Base-by-base conservation (phyloP, 2,797 vertebrate genomes). In the Myripristis jacobus region DNA sequence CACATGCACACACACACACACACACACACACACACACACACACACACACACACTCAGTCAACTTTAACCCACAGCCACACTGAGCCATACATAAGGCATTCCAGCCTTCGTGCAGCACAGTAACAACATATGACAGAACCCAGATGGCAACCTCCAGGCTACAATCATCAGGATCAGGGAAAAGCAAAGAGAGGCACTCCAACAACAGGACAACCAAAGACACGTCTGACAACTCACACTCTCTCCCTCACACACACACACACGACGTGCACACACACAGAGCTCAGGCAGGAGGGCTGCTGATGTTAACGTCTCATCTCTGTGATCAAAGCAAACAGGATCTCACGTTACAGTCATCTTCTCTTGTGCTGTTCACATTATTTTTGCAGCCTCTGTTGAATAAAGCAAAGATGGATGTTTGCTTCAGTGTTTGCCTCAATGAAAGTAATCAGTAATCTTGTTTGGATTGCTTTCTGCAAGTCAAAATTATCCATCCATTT, bases 81-180 rank as follows among this genome's bases (percentile, higher is more conserved):
- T 81, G 43, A 53, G 44, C 71, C 18, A 27, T 51, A 77, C 74
- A 81, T 69, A 77, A 64, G 70, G 80, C 73, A 82, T 83, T 59
- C 55, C 70, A 64, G 70, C 59, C 70, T 74, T 77, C 54, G 81
- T 63, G 4, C 74, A 71, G 76, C 52, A 54, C 79, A 72, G 80
- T 89, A 82, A 92, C 68, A 80, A 80, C 83, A 88, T 79, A 79
- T 89, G 88, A 91, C 88, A 91, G 88, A 85, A 79, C 75, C 77
- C 89, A 92, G 91, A 90, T 92, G 91, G 89, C 80, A 43, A 72
- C 88, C 91, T 89, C 72, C 60, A 77, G 91, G 90, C 84, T 75
- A 81, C 77, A 75, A 67, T 77, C 75, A 77, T 78, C 79, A 87
- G 80, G 79, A 86, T 80, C 68, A 75, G 64, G 69, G 54, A 66